A percentile compares a stretch with the other conserved stretches of the same genome.
Evolutionary conservation across 2,113 vertebrate species (phyloP).

Genomic region (Prochilodus magdalenae): DNA sequence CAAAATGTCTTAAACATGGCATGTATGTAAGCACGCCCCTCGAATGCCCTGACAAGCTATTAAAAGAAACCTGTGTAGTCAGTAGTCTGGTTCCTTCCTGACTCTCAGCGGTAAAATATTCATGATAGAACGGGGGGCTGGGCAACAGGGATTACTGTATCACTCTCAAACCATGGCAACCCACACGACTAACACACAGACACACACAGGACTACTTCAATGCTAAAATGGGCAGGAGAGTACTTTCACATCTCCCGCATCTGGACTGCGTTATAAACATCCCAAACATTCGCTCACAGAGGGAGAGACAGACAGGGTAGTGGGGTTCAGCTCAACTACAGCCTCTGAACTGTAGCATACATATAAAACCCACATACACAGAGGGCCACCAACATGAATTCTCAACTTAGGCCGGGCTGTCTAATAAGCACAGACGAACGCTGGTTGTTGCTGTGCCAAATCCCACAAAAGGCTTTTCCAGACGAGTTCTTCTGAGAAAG

Average conservation of each 20-base stretch:
- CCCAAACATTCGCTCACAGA: neutral
- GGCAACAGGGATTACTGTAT: slow-evolving; percentile 58
- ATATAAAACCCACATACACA: neutral
- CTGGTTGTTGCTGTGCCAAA: slow-evolving; percentile 75
- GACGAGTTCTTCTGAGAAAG: slow-evolving; percentile 75
- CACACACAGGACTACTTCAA: slow-evolving; percentile 40
- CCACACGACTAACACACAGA: slow-evolving; percentile 45
- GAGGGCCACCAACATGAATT: slow-evolving; percentile 53
- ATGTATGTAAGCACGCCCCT: too few relatives aligned
- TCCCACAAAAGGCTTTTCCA: slow-evolving; percentile 75
- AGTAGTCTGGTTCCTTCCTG: slow-evolving; percentile 56
- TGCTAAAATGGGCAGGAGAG: neutral
- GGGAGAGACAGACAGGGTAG: too few relatives aligned
- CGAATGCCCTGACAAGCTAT: neutral
- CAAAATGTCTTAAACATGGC: too few relatives aligned
- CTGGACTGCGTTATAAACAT: neutral
- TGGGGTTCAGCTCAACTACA: neutral
- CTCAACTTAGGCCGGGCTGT: slow-evolving; percentile 60
- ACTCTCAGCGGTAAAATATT: slow-evolving; percentile 70
- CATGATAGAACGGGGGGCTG: slow-evolving; percentile 49
- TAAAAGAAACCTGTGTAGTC: slow-evolving; percentile 16
- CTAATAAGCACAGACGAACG: slow-evolving; percentile 72
- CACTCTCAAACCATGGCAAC: slow-evolving; percentile 62
- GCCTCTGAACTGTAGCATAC: too few relatives aligned
- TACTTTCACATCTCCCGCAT: slow-evolving; percentile 20